Evolutionary conservation across 2,888 invertebrate genomes (phyloP).

Genomic region (Cenopis cana): DNA sequence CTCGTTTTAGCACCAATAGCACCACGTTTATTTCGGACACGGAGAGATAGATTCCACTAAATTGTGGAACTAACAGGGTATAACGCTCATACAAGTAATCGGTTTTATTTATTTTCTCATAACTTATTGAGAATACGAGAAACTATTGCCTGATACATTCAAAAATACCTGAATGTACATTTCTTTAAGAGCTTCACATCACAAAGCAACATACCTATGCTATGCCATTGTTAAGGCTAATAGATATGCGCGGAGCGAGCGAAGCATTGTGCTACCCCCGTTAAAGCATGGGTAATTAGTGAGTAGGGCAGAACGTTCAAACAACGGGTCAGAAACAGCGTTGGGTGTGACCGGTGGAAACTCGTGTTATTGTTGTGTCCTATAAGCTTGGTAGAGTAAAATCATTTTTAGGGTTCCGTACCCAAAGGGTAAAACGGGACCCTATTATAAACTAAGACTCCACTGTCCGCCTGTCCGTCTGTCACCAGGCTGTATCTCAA

Average conservation of each 20-base stretch:
- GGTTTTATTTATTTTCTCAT: too few species aligned
- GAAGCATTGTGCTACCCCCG: constrained; percentile 42
- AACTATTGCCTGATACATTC: neutral
- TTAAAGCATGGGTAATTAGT: constrained; percentile 42
- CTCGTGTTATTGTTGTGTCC: neutral
- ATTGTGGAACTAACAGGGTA: too few species aligned
- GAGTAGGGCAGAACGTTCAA: constrained; percentile 40
- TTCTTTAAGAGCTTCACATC: constrained; percentile 4
- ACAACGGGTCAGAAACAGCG: constrained; percentile 26
- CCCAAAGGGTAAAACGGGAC: too few species aligned
- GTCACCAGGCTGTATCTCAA: too few species aligned
- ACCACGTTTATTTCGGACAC: too few species aligned
- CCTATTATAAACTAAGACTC: too few species aligned
- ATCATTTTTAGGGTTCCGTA: too few species aligned
- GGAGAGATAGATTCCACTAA: neutral
- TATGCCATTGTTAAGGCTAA: constrained; percentile 36
- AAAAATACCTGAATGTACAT: constrained; percentile 6
- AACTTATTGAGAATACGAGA: neutral
- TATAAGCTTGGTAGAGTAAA: neutral
- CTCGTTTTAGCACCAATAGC: too few species aligned
- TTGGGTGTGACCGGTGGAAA: constrained; percentile 20
- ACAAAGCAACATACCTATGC: neutral
- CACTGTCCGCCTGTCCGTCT: too few species aligned
- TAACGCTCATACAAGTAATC: too few species aligned
- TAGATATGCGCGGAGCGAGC: constrained; percentile 41